Evolutionary conservation across 2,113 vertebrate genomes (phyloP), one percentile per base, ranked within the genome.

Genomic region (Pleuronectes platessa): DNA sequence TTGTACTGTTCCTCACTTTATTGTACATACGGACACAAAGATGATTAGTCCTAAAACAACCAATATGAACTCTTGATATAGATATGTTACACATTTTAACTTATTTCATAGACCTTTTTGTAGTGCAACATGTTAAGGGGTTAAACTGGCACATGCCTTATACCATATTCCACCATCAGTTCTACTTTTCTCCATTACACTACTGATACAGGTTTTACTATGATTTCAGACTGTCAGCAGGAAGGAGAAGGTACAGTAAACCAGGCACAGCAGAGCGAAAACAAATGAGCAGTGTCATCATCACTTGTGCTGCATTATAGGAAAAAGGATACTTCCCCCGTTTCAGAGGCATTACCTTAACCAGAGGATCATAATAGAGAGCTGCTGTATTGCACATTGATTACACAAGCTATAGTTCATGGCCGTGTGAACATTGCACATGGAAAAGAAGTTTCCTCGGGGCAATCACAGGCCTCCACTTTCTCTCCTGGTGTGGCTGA

Each of bases 1-100:
- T 98, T 96, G 95, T 96, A 95, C 95, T 96, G 95, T 96, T 94
- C 93, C 84, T 92, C 91, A 94, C 95, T 95, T 95, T 94, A 95
- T 93, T 95, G 91, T 94, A 93, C 88, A 92, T 92, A 94, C 71
- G 89, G 90, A 93, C 88, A 93, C 94, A 92, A 90, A 95, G 78
- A 94, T 71, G 69, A 84, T 86, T 83, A 88, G 93, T 88, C 93
- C 92, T 90, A 81, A 94, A 95, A 95, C 87, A 89, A 94, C 94
- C 94, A 90, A 86, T 94, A 95, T 93, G 92, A 92, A 90, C 94
- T 96, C 94, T 96, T 94, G 94, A 96, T 95, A 96, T 72, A 86
- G 92, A 71, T 75, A 94, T 94, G 90, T 95, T 81, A 85, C 83
- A 71, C 78, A 81, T 83, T 83, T 88, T 90, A 92, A 93, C 83